Base-by-base conservation (phyloP, 2,888 invertebrate genomes). In the Tinea semifulvella region DNA sequence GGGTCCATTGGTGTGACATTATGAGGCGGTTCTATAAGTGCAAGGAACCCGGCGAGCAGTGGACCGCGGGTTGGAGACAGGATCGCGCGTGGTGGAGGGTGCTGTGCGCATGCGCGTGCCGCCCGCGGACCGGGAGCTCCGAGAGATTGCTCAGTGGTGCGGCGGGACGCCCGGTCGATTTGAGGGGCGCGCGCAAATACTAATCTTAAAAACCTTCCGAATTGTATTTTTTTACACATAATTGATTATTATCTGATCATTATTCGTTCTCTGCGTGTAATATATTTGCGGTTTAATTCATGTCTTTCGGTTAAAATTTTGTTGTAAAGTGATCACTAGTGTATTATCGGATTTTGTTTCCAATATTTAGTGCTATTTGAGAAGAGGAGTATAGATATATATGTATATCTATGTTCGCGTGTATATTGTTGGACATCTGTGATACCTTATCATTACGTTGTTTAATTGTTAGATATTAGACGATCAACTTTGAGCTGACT, bases 131-230 rank as follows among this genome's bases (percentile, higher is more conserved):
- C 65, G 60, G 65, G 67, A 67, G 63, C 66, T 64, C 61, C 56
- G 60, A 58, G 52, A 61, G 62, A 62, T 54, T 66, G 66, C 66
- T 77, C 76, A 80, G 79, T 80, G 75, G 69, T 69, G 74, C 76
- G 73, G 66, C 72, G 72, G 69, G 67, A 69, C 64, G 70, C 72
- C 67, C 66, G 79, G 76, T 77, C 79, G 79, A 76, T 76, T 71
- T 71, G 65, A 67, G 57, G 67, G 65, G 66, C 60, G 67, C 69
- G 66, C 66, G 64, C 60, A 55, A 64, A 61, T 53, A 55, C 56
- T 49, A 53, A 53, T 20, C 20, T 20, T 40, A 49, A 52, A 55
- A 60, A 60, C 56, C 59, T 57, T 61, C 60, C 58, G 53, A 59
- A 58, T 63, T 62, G 61, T 61, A 60, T 65, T 58, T 45, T 49